Conservation (phyloP, 2,888 invertebrate species). For the Melikaiella ostensackeni region DNA sequence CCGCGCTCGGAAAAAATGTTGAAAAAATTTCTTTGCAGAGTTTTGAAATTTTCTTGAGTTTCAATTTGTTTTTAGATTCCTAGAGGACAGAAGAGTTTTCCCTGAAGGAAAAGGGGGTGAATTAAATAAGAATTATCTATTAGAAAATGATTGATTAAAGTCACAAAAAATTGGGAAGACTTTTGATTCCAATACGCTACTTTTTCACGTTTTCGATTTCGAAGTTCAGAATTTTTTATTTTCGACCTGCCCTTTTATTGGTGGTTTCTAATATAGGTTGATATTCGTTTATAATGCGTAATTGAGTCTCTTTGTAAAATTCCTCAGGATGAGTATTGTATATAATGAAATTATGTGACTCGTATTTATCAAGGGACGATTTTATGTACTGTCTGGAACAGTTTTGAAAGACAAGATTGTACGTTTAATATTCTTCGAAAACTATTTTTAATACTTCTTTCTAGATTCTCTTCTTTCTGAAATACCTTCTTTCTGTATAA, state of each 20-base stretch:
- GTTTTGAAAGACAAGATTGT: not conserved
- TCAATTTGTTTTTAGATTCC: too few relatives aligned
- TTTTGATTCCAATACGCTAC: too few relatives aligned
- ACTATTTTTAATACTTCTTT: slow-evolving; percentile 21
- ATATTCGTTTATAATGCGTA: slow-evolving; percentile 4
- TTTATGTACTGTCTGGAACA: slow-evolving; percentile 24
- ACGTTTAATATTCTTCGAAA: slow-evolving; percentile 15
- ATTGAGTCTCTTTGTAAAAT: slow-evolving; percentile 18
- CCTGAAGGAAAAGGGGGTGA: too few relatives aligned
- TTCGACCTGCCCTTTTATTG: not conserved
- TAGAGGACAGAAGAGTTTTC: too few relatives aligned
- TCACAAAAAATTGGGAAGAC: too few relatives aligned
- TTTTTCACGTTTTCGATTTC: too few relatives aligned
- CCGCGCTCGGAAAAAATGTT: too few relatives aligned
- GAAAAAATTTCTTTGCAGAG: too few relatives aligned
- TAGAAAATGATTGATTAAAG: too few relatives aligned
- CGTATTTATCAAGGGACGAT: slow-evolving; percentile 10
- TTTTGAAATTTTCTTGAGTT: too few relatives aligned
- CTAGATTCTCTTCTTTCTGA: slow-evolving; percentile 16
- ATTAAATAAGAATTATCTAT: too few relatives aligned
- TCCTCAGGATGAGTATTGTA: slow-evolving; percentile 7
- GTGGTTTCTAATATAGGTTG: not conserved
- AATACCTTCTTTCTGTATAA: not conserved
- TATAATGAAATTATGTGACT: slow-evolving; percentile 21
- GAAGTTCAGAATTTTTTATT: too few relatives aligned